Percentiles rank a stretch among this genome's conserved stretches.
These are phyloP conservation scores for Corythornis vintsioides DNA, from an alignment of 2,113 vertebrate genomes.

Conservation along the genomic window DNA sequence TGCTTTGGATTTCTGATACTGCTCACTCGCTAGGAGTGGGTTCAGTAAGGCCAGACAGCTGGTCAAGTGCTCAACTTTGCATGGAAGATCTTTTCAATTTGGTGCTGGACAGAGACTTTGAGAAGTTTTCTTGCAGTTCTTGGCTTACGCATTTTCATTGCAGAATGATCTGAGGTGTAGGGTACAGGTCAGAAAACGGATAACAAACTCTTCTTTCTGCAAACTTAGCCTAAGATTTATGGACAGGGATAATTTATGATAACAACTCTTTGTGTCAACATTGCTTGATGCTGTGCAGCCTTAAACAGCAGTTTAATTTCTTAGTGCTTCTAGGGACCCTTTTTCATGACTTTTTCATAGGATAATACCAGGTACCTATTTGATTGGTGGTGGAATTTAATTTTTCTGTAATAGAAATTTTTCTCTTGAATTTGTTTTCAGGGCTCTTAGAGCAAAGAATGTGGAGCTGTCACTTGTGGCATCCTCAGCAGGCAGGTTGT, in stretches of 20 bases:
- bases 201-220: not conserved
- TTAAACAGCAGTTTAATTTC: not conserved
- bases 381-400: fast-evolving
- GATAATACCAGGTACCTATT: not conserved
- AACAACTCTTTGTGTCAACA: not conserved
- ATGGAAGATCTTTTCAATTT: not conserved
- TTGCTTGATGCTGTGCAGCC: not conserved
- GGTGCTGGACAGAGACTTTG: not conserved
- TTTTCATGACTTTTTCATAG: not conserved
- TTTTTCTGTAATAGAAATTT: not conserved
- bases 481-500: not conserved
- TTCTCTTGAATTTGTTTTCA: not conserved
- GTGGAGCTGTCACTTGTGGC: not conserved
- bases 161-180: not conserved
- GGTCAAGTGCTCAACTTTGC: not conserved
- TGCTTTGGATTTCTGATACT: not conserved
- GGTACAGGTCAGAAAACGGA: not conserved
- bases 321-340: not conserved
- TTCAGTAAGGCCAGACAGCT: fast-evolving
- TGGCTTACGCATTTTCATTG: not conserved
- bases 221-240: not conserved
- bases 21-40: fast-evolving
- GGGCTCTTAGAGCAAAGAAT: not conserved
- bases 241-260: not conserved
- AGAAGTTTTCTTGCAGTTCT: not conserved